Percentiles rank a stretch among this genome's conserved stretches.
Conservation (phyloP, 2,888 invertebrate genomes). For the Gasteruption jaculator region DNA sequence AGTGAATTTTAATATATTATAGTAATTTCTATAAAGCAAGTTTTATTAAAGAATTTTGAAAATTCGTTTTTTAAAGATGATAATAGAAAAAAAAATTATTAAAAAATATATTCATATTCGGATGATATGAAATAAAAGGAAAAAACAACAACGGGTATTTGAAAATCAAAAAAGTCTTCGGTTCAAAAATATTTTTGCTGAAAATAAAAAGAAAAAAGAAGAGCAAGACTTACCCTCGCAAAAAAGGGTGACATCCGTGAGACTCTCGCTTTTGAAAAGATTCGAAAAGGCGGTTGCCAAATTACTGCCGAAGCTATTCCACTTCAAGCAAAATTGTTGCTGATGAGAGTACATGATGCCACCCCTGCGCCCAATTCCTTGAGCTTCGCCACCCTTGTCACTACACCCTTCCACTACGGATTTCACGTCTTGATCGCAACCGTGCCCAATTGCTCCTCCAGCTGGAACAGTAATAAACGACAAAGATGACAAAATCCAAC, state of each 20-base stretch:
- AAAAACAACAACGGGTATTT: no score
- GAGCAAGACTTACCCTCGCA: slow-evolving; percentile 76
- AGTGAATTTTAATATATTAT: no score
- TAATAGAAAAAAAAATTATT: no score
- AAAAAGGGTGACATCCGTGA: slow-evolving; percentile 88
- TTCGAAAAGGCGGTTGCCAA: slow-evolving; percentile 88
- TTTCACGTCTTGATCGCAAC: slow-evolving; percentile 45
- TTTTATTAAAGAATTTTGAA: no score
- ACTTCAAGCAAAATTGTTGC: slow-evolving; percentile 93
- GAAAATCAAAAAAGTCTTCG: no score
- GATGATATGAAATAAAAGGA: no score
- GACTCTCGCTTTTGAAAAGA: slow-evolving; percentile 88
- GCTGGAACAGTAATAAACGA: slow-evolving; percentile 31
- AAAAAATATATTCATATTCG: no score
- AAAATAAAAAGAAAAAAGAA: slow-evolving; percentile 7
- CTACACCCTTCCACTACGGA: slow-evolving; percentile 42
- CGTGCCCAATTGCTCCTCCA: slow-evolving; percentile 47
- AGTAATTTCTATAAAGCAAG: no score
- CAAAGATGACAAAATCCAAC: background rate
- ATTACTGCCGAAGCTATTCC: slow-evolving; percentile 94
- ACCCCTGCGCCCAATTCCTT: slow-evolving; percentile 51
- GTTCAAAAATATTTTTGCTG: no score
- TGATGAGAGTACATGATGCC: slow-evolving; percentile 85
- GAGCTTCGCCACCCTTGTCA: slow-evolving; percentile 45
- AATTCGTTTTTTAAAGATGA: no score